Evolutionary conservation across 2,888 invertebrate genomes (phyloP), one percentile per base, ranked within the genome.

Genomic region (Thereva unica): DNA sequence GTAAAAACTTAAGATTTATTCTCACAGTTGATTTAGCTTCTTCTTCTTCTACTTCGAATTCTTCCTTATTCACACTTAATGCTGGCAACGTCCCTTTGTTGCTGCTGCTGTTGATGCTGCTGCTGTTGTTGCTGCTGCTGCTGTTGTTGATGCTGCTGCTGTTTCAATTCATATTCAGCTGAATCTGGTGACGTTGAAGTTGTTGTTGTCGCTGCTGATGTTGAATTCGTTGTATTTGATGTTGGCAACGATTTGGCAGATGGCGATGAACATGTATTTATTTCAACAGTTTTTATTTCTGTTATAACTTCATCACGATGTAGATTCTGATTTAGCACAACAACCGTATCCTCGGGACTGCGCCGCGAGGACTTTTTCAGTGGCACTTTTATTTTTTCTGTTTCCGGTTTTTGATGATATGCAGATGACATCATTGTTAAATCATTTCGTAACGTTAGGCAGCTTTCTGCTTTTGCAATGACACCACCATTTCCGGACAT

Each of bases 181-280:
- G 78, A 77, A 52, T 78, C 77, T 1, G 77, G 77, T n/a, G 77
- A 77, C 66, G 74, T 71, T 44, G 78, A 77, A 35, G 75, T 76
- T 44, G 75, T 76, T 9, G 76, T 76, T 63, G 78, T 74, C 63
- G 45, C 45, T 56, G 37, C 61, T 35, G 52, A 68, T 67, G 66
- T 67, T 65, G 69, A 64, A 57, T 71, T 61, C 40, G 72, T 65
- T 69, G 69, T 64, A 45, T 69, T 70, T 34, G 68, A 67, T 67
- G 53, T 69, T 53, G 71, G 49, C 41, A 56, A 67, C 47, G 47
- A 9, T 42, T 64, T 64, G 4, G 42, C 45, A 10, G 52, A 35
- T 34, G 54, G 54, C n/a, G 54, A 55, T 54, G 38, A 12, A 10
- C 35, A 38, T 35, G 47, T n/a, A 4, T 12, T 44, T 52, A 49